Percentiles rank a stretch among this genome's conserved stretches.
These are phyloP conservation scores for Percina caprodes DNA, from an alignment of 2,113 vertebrate species.

Conservation along the genomic window DNA sequence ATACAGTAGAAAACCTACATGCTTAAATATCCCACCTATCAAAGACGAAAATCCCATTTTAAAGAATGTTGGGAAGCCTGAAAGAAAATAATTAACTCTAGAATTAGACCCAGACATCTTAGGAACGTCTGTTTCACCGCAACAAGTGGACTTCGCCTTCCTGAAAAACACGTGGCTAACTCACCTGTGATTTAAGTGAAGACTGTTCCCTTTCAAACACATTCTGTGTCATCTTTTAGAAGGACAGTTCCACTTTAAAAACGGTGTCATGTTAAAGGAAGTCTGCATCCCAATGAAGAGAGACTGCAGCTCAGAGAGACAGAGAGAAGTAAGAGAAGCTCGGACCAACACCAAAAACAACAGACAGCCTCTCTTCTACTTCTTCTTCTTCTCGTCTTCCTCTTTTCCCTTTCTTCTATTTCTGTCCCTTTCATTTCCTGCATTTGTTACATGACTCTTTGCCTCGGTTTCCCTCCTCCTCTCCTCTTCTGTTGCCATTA, in stretches of 20 bases:
- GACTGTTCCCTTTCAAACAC: background rate
- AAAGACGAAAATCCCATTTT: too few species aligned
- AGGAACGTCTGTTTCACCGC: too few species aligned
- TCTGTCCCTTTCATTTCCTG: background rate
- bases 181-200: background rate
- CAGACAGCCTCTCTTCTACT: background rate
- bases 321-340: background rate
- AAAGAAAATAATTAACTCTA: too few species aligned
- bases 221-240: background rate
- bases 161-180: too few species aligned
- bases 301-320: background rate
- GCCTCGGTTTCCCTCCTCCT: background rate
- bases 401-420: background rate
- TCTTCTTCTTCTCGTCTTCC: background rate
- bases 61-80: too few species aligned
- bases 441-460: background rate
- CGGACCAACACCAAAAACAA: background rate
- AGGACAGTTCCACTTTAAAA: background rate
- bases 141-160: too few species aligned
- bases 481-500: conserved; percentile 15
- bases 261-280: conserved; percentile 1
- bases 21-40: too few species aligned
- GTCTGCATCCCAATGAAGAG: too few species aligned
- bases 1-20: too few species aligned
- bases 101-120: too few species aligned